Percentiles rank a stretch among this genome's conserved stretches.
Evolutionary conservation across 2,797 vertebrate genomes (phyloP).

Genomic region (Psittacula derbiana): DNA sequence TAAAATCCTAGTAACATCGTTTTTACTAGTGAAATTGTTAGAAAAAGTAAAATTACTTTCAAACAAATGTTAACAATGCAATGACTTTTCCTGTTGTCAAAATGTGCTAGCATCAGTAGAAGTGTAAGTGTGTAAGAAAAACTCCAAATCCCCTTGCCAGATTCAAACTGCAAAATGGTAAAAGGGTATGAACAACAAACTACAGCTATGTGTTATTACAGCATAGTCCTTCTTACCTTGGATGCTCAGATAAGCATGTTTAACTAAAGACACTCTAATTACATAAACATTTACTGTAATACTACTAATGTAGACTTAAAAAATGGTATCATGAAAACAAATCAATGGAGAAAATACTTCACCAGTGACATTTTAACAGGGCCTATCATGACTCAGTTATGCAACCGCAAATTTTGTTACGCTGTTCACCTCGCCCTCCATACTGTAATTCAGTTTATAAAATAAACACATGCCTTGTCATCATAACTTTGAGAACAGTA

Average conservation of each 20-base stretch:
- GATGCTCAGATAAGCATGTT: neutral
- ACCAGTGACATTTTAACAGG: neutral
- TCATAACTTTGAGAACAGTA: neutral
- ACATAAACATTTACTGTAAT: neutral
- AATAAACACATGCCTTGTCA: neutral
- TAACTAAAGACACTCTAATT: neutral
- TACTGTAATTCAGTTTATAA: neutral
- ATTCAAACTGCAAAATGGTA: neutral
- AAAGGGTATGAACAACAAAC: neutral
- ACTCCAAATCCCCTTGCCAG: neutral
- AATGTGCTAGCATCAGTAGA: rapidly evolving
- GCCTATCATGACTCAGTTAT: neutral
- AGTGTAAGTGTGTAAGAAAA: neutral
- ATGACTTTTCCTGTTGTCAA: neutral
- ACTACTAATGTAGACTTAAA: neutral
- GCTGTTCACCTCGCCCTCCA: rapidly evolving
- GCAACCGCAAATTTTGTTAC: neutral
- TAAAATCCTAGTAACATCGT: neutral
- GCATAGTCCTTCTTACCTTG: neutral
- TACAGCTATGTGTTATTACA: neutral
- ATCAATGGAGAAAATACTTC: neutral
- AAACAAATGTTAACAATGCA: neutral
- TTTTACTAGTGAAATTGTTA: neutral
- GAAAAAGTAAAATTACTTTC: neutral
- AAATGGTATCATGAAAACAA: neutral